Conservation (phyloP, 1,140 invertebrate species). For the Trachymyrmex cornetzi region DNA sequence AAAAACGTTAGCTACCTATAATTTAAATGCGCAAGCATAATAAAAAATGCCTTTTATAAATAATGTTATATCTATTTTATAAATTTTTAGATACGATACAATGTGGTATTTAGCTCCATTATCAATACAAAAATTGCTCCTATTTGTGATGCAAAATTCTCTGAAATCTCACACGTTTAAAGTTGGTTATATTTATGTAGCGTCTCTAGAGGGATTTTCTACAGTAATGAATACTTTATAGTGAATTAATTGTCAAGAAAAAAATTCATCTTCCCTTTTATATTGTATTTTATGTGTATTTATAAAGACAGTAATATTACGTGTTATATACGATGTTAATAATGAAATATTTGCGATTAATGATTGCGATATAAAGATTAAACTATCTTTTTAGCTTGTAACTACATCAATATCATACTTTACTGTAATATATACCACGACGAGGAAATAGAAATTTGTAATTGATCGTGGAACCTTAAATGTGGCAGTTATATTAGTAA, state of each 20-base stretch:
- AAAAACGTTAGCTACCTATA: too few species aligned
- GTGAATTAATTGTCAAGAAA: not conserved
- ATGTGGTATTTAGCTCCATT: too few species aligned
- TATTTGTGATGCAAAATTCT: constrained; percentile 63
- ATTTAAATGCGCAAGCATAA: too few species aligned
- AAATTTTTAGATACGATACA: too few species aligned
- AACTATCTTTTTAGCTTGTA: constrained; percentile 30
- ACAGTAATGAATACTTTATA: constrained; percentile 49
- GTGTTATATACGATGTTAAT: not conserved
- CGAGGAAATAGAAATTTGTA: not conserved
- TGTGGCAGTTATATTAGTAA: too few species aligned
- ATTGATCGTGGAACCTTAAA: too few species aligned
- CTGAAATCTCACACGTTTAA: not conserved
- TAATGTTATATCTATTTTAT: too few species aligned
- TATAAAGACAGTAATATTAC: not conserved
- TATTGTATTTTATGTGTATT: not conserved
- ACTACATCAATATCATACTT: constrained; percentile 46
- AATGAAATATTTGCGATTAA: not conserved
- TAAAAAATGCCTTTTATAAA: too few species aligned
- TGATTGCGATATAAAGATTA: not conserved
- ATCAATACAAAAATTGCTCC: too few species aligned
- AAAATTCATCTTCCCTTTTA: not conserved
- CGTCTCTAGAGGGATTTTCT: constrained; percentile 63
- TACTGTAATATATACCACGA: constrained; percentile 20
- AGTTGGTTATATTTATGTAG: constrained; percentile 25